Conservation (phyloP, 2,113 vertebrate species). For the Phoxinus phoxinus region DNA sequence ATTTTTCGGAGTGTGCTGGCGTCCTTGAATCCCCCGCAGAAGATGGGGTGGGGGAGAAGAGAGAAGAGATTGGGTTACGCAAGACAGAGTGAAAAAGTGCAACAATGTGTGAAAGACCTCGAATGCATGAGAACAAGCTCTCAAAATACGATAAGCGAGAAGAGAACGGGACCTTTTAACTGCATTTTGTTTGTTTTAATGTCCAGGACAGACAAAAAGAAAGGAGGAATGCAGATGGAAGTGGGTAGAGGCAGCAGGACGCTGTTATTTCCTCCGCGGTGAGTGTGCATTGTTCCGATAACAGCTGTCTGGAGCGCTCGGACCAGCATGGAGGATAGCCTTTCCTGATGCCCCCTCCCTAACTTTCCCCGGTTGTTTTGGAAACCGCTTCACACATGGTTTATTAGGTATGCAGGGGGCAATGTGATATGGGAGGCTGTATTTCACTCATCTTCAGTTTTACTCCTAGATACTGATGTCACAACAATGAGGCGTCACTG, state of each 20-base stretch:
- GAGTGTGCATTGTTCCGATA: slow-evolving; percentile 26
- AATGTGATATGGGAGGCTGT: slow-evolving; percentile 6
- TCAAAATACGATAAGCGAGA: not conserved
- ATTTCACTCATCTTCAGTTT: slow-evolving; percentile 15
- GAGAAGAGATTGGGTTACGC: slow-evolving; percentile 27
- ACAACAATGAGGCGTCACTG: not conserved
- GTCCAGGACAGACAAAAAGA: not conserved
- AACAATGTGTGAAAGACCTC: slow-evolving; percentile 24
- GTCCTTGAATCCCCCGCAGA: not conserved
- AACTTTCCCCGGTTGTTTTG: slow-evolving; percentile 43
- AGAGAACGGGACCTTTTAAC: not conserved
- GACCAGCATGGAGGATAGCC: not conserved
- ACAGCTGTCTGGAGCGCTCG: slow-evolving; percentile 37
- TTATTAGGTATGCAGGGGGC: slow-evolving; percentile 35
- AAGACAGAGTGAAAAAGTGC: slow-evolving; percentile 6
- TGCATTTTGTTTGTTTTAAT: not conserved
- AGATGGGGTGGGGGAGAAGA: not conserved
- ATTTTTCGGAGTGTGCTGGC: slow-evolving; percentile 9
- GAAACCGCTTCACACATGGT: slow-evolving; percentile 32
- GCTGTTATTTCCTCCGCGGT: slow-evolving; percentile 46
- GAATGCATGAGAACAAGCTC: not conserved
- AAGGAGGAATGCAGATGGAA: slow-evolving; percentile 28
- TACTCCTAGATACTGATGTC: not conserved
- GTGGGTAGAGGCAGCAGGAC: slow-evolving; percentile 3
- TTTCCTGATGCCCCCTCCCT: slow-evolving; percentile 31